Evolutionary conservation across 2,113 vertebrate species (phyloP).

Genomic region (Ophiodon elongatus): DNA sequence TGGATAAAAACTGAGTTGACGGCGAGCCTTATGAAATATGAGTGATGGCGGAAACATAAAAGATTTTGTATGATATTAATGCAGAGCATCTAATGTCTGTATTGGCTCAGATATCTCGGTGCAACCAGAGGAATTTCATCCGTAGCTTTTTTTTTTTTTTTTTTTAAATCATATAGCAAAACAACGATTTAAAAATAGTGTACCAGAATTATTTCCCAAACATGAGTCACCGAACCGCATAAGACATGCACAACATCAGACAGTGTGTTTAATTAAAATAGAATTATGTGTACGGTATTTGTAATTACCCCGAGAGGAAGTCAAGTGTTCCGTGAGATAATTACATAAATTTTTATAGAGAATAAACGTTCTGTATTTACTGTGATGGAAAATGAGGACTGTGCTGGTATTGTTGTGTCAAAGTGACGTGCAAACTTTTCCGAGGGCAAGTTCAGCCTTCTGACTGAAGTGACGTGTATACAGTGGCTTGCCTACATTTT

Average conservation of each 20-base stretch:
- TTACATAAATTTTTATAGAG: background rate
- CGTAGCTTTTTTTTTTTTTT: background rate
- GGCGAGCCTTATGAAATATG: no score
- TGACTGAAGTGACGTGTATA: conserved; percentile 23
- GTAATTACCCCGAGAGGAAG: background rate
- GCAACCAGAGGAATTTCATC: background rate
- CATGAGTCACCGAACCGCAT: background rate
- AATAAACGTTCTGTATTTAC: background rate
- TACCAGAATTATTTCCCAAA: background rate
- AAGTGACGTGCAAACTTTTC: conserved; percentile 41
- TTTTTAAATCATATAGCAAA: background rate
- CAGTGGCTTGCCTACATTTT: conserved; percentile 35
- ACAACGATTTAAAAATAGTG: background rate
- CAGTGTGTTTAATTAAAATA: no score
- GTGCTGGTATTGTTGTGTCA: background rate
- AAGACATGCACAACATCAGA: no score
- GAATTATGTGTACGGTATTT: background rate
- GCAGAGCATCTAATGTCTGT: background rate
- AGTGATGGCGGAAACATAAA: no score
- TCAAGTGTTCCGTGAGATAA: background rate
- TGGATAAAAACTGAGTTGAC: background rate
- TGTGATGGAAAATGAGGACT: background rate
- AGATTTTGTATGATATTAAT: background rate
- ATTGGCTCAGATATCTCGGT: background rate
- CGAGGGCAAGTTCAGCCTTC: conserved; percentile 12